These are phyloP conservation scores for Brotula barbata DNA, from an alignment of 2,797 vertebrate species.

Conservation along the genomic window DNA sequence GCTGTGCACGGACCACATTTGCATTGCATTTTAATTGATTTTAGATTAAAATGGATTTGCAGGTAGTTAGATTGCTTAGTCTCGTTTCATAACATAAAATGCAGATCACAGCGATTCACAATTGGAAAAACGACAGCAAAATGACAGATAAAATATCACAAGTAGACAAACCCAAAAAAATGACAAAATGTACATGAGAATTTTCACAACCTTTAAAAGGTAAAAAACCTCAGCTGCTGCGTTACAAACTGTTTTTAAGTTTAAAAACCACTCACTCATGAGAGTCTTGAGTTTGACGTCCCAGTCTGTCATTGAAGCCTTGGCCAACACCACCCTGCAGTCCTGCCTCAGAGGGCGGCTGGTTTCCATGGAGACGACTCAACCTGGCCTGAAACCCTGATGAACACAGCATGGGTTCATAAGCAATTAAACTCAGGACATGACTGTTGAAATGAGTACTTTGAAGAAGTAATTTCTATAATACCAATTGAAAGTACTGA, in stretches of 20 bases:
- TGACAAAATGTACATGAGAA: no score
- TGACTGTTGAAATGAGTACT: background rate
- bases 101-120: no score
- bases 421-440: background rate
- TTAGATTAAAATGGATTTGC: background rate
- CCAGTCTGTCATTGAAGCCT: slow-evolving; percentile 81
- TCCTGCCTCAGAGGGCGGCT: slow-evolving; percentile 56
- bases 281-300: slow-evolving; percentile 85
- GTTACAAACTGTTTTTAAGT: no score
- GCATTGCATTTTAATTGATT: background rate
- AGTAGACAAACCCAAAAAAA: no score
- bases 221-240: no score
- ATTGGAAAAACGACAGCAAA: no score
- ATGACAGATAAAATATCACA: no score
- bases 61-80: background rate
- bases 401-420: slow-evolving; percentile 4
- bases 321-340: slow-evolving; percentile 79
- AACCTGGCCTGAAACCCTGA: slow-evolving; percentile 92
- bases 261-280: slow-evolving; percentile 84
- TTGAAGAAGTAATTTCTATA: background rate
- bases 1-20: background rate
- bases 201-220: no score
- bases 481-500: background rate
- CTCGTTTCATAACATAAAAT: background rate
- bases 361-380: slow-evolving; percentile 85